Evolutionary conservation across 2,113 vertebrate species (phyloP), one percentile per base, ranked within the genome.

Genomic region (Montifringilla adamsi): DNA sequence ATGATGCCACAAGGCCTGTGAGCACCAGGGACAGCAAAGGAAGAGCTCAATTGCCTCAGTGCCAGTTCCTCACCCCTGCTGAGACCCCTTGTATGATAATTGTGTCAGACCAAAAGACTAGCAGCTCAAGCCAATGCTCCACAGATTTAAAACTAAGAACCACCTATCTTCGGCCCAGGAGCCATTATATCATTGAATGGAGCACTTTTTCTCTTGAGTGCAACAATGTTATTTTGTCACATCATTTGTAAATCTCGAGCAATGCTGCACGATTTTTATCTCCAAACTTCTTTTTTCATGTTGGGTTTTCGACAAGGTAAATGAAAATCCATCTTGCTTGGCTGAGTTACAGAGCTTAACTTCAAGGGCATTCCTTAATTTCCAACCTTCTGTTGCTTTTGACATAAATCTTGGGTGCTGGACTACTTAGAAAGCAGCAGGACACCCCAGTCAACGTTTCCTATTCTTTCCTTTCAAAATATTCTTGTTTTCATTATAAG

Each of bases 351-450:
- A 94, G 88, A 92, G 68, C 20, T 0, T 82, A 96, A 96, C 92
- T 94, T 96, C 96, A 96, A 95, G 92, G 81, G 46, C 90, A 95
- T 95, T 95, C 85, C 81, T 97, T 95, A 78, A 87, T 92, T 96
- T 95, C 90, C 74, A 95, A 46, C 77, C 81, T 96, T 94, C 83
- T 93, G 94, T 89, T 95, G 92, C 76, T 94, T 93, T 95, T 95
- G 93, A 94, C 91, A 97, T 96, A 96, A 97, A 97, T 96, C 95
- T 92, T 91, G 66, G 85, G 87, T 95, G 74, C 76, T 75, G 90
- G 70, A 88, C 93, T 96, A 96, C 96, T 97, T 96, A 96, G 89
- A 95, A 97, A 97, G 88, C 94, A 96, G 96, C 90, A 86, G 95
- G 96, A 87, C 90, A 97, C 68, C 21, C 75, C 73, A 89, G 80